phyloP scores from a whole-genome alignment of 2,797 vertebrate genomes.

The Antennarius maculatus region DNA sequence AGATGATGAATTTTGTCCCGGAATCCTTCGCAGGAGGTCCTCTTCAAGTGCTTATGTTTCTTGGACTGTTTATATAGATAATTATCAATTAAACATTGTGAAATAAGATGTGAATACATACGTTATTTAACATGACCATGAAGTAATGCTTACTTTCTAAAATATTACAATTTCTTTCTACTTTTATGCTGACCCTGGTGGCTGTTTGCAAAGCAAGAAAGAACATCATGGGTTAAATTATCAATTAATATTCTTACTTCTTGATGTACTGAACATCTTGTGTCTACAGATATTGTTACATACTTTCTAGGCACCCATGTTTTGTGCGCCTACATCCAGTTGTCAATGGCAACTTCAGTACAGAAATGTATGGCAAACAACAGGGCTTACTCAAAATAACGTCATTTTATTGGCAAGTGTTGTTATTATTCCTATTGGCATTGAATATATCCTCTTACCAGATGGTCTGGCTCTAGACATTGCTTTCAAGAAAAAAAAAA shows the following conservation, averaged over 20 bases:
- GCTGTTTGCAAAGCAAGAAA: too few species aligned
- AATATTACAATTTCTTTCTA: too few species aligned
- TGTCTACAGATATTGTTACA: neutral
- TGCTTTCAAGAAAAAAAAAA: constrained; percentile 47
- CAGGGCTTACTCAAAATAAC: constrained; percentile 65
- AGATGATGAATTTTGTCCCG: too few species aligned
- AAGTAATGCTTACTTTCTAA: too few species aligned
- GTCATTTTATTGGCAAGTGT: constrained; percentile 67
- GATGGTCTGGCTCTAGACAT: constrained; percentile 33
- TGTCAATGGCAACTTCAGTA: neutral
- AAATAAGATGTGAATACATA: too few species aligned
- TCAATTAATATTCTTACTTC: neutral
- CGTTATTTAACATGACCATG: too few species aligned
- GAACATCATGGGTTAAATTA: too few species aligned
- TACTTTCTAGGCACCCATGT: neutral
- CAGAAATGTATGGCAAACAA: constrained; percentile 51
- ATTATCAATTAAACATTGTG: too few species aligned
- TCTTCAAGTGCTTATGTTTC: too few species aligned
- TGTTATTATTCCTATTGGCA: constrained; percentile 50
- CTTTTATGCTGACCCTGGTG: too few species aligned
- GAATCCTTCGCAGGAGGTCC: too few species aligned
- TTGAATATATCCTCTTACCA: constrained; percentile 35
- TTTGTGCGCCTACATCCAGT: neutral
- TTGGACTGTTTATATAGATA: too few species aligned
- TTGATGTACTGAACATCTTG: neutral